Percentiles rank a stretch among this genome's conserved stretches.
Evolutionary conservation across 2,797 vertebrate genomes (phyloP).

Genomic region (Fringilla coelebs): DNA sequence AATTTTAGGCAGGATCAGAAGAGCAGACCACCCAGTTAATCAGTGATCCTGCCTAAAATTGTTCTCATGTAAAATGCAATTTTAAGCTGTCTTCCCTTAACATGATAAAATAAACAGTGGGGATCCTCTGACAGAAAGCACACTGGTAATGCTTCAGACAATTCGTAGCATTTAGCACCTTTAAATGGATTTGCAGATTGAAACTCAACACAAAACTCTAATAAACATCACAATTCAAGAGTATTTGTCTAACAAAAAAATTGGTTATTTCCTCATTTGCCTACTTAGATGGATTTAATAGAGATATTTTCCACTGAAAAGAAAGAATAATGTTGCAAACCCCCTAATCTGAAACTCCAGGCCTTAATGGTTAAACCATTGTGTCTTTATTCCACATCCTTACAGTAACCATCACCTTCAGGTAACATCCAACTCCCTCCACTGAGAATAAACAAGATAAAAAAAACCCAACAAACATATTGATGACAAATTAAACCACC

Average conservation of each 20-base stretch:
- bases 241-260: background rate
- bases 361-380: background rate
- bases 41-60: background rate
- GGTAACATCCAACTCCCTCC: slow-evolving; percentile 14
- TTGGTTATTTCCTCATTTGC: background rate
- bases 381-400: background rate
- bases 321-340: background rate
- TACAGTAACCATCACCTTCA: background rate
- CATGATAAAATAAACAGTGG: background rate
- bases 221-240: background rate
- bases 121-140: background rate
- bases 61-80: background rate
- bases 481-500: slow-evolving; percentile 18
- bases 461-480: too few species aligned
- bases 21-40: background rate
- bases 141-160: background rate
- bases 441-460: slow-evolving; percentile 30
- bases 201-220: background rate
- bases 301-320: background rate
- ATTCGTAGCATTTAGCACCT: background rate
- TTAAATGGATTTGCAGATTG: background rate
- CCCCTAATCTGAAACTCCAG: background rate
- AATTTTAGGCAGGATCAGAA: background rate
- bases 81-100: background rate
- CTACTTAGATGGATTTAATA: background rate